These are phyloP conservation scores for Choreutis nemorana DNA, from an alignment of 2,888 invertebrate species.

Conservation along the genomic window DNA sequence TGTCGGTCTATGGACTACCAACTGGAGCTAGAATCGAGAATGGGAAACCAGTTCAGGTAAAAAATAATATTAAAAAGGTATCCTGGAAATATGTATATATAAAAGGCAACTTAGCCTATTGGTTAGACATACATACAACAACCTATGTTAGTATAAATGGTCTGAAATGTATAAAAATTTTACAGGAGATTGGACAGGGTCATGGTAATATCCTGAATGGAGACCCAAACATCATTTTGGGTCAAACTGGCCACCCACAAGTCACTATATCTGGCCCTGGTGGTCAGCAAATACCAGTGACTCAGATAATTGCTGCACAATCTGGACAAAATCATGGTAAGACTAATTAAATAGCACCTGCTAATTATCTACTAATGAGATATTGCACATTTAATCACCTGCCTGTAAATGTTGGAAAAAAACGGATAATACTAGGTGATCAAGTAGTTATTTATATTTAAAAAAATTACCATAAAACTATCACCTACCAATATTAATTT, in stretches of 20 bases:
- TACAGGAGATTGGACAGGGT: slow-evolving; percentile 54
- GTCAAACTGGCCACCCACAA: slow-evolving; percentile 57
- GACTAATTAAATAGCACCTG: no score
- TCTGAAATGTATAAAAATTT: no score
- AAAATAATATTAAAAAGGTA: slow-evolving; percentile 2
- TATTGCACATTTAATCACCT: no score
- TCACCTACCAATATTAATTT: background rate
- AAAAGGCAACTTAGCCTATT: no score
- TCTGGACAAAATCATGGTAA: slow-evolving; percentile 54
- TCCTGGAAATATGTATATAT: no score
- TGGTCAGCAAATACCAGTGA: slow-evolving; percentile 53
- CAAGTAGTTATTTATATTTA: background rate
- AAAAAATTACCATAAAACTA: background rate
- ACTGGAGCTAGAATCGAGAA: slow-evolving; percentile 68
- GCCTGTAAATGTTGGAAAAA: no score
- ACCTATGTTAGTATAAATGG: no score
- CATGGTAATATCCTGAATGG: slow-evolving; percentile 57
- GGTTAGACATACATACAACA: no score
- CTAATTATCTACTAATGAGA: no score
- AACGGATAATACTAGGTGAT: no score
- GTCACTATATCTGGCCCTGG: slow-evolving; percentile 46
- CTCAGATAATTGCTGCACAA: slow-evolving; percentile 54
- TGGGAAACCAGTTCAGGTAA: slow-evolving; percentile 70
- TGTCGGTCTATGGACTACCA: slow-evolving; percentile 74
- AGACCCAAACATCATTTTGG: slow-evolving; percentile 60